Percentiles rank a stretch among this genome's conserved stretches.
Conservation (phyloP, 2,113 vertebrate species). For the Fulica atra region DNA sequence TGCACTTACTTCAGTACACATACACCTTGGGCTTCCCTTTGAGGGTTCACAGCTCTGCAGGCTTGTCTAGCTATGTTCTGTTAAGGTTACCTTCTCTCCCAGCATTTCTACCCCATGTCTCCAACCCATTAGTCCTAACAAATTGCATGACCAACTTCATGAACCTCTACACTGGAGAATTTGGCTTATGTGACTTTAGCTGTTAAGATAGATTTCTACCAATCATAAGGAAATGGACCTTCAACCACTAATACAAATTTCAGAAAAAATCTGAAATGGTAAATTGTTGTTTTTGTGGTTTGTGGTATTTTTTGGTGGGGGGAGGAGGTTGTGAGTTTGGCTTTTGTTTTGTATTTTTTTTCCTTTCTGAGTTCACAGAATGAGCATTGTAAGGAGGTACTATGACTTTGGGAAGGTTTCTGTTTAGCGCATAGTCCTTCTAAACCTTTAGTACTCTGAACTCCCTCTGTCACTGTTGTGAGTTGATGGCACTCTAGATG, state of each 20-base stretch:
- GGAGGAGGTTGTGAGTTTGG: no score
- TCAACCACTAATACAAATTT: not conserved
- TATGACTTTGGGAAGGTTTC: not conserved
- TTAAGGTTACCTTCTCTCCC: not conserved
- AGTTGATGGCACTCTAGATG: not conserved
- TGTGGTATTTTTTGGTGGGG: no score
- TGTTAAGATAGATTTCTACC: not conserved
- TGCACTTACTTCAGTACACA: not conserved
- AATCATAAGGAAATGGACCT: not conserved
- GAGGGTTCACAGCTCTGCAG: not conserved
- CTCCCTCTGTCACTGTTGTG: not conserved
- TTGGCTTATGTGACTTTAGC: not conserved
- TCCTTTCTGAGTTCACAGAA: not conserved
- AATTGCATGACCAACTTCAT: not conserved
- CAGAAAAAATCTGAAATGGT: not conserved
- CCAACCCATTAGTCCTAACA: not conserved
- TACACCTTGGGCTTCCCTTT: not conserved
- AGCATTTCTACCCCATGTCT: not conserved
- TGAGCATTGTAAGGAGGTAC: not conserved
- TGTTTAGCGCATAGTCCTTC: not conserved
- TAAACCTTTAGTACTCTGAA: not conserved
- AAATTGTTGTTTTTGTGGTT: not conserved
- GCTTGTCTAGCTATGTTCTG: not conserved
- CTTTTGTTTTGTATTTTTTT: not conserved
- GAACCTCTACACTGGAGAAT: not conserved